Conservation (phyloP, 35 echinoderm and acorn worm species). For the Antedon bifida region DNA sequence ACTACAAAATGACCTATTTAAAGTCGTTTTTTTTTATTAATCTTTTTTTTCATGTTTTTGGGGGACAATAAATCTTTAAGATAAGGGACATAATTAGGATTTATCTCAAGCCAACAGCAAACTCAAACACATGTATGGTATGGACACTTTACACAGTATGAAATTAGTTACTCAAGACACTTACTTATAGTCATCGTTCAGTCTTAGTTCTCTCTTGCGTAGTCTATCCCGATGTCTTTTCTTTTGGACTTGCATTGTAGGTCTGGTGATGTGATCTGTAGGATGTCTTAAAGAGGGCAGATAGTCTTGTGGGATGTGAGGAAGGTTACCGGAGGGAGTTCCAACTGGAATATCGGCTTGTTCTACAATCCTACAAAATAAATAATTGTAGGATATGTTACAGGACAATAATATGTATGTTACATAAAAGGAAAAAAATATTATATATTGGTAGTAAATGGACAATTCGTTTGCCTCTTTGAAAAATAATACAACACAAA, state of each 20-base stretch:
- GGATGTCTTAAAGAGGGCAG: background rate
- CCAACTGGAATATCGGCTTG: background rate
- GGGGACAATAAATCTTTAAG: too few relatives aligned
- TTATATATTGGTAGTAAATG: too few relatives aligned
- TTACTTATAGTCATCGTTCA: background rate
- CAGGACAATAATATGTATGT: background rate
- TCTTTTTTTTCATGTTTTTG: too few relatives aligned
- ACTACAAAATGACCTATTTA: too few relatives aligned
- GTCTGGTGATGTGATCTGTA: background rate
- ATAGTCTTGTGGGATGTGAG: background rate
- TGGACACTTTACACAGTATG: too few relatives aligned
- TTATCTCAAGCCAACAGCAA: too few relatives aligned
- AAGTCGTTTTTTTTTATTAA: too few relatives aligned
- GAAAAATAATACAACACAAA: too few relatives aligned
- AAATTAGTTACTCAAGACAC: background rate
- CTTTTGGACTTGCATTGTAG: background rate
- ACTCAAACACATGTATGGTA: too few relatives aligned
- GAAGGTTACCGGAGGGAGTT: background rate
- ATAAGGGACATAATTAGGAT: too few relatives aligned
- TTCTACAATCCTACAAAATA: background rate
- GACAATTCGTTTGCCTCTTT: too few relatives aligned
- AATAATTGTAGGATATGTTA: background rate
- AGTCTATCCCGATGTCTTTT: background rate
- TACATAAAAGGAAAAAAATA: too few relatives aligned
- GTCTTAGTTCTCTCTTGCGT: background rate